Conservation (phyloP, 35 echinoderm and acorn worm genomes). For the Apostichopus parvimensis region DNA sequence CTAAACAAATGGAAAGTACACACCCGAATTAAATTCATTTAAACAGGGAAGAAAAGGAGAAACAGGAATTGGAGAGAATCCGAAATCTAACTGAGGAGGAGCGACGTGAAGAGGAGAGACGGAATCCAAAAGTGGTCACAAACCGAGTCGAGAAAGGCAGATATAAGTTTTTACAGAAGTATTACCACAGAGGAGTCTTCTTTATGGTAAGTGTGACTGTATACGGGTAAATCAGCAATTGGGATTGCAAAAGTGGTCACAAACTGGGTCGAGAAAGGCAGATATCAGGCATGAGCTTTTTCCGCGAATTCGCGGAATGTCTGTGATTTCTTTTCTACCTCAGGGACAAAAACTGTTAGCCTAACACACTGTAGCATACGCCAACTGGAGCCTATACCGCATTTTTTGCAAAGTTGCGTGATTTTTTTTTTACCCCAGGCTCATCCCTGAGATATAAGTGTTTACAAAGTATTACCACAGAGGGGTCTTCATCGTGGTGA, state of each 20-base stretch:
- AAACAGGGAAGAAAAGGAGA: conserved; percentile 81
- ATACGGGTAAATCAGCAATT: too few species aligned
- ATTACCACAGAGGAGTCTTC: conserved; percentile 92
- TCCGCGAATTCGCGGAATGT: too few species aligned
- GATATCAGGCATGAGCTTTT: conserved; percentile 34
- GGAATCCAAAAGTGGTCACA: conserved; percentile 72
- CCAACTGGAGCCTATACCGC: too few species aligned
- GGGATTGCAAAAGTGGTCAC: too few species aligned
- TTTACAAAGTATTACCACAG: conserved; percentile 93
- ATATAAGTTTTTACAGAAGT: conserved; percentile 96
- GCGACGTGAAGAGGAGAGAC: conserved; percentile 68
- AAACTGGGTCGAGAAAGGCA: conserved; percentile 78
- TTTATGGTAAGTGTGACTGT: conserved; percentile 65
- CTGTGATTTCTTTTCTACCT: too few species aligned
- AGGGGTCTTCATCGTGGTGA: conserved; percentile 89
- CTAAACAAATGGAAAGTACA: neutral
- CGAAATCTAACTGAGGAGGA: conserved; percentile 92
- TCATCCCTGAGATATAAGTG: conserved; percentile 43
- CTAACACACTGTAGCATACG: too few species aligned
- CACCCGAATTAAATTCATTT: neutral
- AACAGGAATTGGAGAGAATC: conserved; percentile 69
- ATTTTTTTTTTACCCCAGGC: too few species aligned
- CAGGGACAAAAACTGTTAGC: too few species aligned
- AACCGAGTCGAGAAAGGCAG: conserved; percentile 85
- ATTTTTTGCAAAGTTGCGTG: too few species aligned